Percentiles rank a stretch among this genome's conserved stretches.
These are phyloP conservation scores for Pantelozetes paolii DNA, from an alignment of 2,888 invertebrate species.

Conservation along the genomic window DNA sequence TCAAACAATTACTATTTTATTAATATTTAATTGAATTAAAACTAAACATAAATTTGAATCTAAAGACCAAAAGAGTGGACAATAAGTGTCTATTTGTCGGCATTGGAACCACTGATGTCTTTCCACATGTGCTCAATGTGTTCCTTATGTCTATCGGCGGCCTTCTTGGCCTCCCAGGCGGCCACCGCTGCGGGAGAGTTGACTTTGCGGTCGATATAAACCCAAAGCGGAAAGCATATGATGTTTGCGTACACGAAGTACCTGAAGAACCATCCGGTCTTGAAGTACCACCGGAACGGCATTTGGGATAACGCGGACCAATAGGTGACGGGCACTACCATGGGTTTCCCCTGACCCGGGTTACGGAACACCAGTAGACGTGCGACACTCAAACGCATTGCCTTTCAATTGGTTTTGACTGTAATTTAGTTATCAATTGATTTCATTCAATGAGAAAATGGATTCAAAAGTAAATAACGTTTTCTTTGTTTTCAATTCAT, in stretches of 20 bases:
- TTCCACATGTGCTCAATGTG: constrained; percentile 30
- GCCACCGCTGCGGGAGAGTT: constrained; percentile 35
- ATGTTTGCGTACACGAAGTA: constrained; percentile 31
- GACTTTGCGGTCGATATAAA: constrained; percentile 14
- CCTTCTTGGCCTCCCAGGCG: constrained; percentile 26
- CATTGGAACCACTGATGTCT: constrained; percentile 35
- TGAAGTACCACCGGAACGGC: constrained; percentile 8
- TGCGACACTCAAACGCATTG: constrained; percentile 6
- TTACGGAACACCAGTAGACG: neutral
- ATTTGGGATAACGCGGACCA: constrained; percentile 17
- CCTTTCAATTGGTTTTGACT: too few species aligned
- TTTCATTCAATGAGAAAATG: too few species aligned
- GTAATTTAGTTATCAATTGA: too few species aligned
- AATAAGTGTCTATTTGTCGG: constrained; percentile 15
- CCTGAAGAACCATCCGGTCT: constrained; percentile 29
- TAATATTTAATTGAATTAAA: too few species aligned
- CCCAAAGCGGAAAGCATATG: constrained; percentile 27
- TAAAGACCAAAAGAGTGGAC: neutral
- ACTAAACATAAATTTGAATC: neutral
- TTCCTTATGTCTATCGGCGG: constrained; percentile 23
- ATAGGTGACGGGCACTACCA: constrained; percentile 18
- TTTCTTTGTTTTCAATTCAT: too few species aligned
- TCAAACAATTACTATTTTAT: too few species aligned
- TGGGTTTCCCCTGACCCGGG: constrained; percentile 34
- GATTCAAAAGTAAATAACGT: too few species aligned